Conservation (phyloP, 1,140 invertebrate genomes). For the Steinernema khuongi region DNA sequence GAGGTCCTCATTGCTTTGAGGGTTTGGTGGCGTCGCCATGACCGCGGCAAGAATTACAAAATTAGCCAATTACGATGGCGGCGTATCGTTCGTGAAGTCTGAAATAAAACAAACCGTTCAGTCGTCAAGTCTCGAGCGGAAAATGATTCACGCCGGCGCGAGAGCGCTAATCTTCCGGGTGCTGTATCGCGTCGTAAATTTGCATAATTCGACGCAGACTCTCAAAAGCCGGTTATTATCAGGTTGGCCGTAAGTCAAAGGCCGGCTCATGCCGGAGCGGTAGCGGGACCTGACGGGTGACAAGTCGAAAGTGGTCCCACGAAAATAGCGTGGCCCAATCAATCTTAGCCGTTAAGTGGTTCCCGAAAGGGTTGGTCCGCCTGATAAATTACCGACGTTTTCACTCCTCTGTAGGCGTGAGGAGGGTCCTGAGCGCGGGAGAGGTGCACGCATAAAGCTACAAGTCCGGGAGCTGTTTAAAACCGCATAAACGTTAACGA, state of each 20-base stretch:
- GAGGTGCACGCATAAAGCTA: too few species aligned
- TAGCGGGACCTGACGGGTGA: too few species aligned
- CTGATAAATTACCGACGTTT: slow-evolving; percentile 11
- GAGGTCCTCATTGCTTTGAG: too few species aligned
- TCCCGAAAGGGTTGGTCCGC: background rate
- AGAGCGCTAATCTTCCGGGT: background rate
- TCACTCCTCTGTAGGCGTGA: background rate
- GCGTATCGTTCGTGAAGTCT: slow-evolving; percentile 2
- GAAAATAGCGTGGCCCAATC: slow-evolving; percentile 6
- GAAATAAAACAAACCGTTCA: background rate
- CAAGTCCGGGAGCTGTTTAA: background rate
- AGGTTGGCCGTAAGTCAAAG: too few species aligned
- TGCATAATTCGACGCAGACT: background rate
- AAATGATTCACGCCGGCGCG: too few species aligned
- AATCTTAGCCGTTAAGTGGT: slow-evolving; percentile 10
- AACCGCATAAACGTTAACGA: background rate
- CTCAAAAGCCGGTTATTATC: too few species aligned
- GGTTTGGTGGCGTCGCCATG: too few species aligned
- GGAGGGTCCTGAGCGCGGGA: background rate
- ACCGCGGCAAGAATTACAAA: too few species aligned
- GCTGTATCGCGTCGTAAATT: background rate
- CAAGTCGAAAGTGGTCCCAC: background rate
- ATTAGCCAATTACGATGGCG: background rate
- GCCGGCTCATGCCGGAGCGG: too few species aligned
- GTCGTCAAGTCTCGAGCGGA: too few species aligned